Conservation (phyloP, 2,113 vertebrate genomes). For the Anseranas semipalmata region DNA sequence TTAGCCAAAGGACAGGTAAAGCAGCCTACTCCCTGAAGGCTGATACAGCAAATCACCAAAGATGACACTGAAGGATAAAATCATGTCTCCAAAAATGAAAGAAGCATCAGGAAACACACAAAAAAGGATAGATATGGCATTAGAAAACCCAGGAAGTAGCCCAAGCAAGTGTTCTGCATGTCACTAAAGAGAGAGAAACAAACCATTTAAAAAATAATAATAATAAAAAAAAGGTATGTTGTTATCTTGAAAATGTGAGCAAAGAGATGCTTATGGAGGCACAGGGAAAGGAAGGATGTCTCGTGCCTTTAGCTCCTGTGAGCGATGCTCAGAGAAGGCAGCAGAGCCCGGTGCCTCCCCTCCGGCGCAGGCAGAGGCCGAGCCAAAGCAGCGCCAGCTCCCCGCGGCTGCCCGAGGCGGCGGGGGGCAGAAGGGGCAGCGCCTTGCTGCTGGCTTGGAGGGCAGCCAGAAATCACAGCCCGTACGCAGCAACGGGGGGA, state of each 20-base stretch:
- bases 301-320: not conserved
- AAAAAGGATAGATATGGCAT: not conserved
- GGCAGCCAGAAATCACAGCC: not conserved
- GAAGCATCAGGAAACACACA: not conserved
- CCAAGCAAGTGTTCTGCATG: not conserved
- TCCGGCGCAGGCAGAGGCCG: accelerated
- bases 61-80: not conserved
- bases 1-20: not conserved
- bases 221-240: not conserved
- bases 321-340: not conserved
- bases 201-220: not conserved
- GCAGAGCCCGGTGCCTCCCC: not conserved
- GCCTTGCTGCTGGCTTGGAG: accelerated
- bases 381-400: not conserved
- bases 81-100: not conserved
- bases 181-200: not conserved
- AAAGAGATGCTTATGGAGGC: not conserved
- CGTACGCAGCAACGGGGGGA: accelerated
- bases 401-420: not conserved
- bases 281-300: not conserved
- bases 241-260: not conserved
- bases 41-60: not conserved
- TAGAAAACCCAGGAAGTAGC: not conserved
- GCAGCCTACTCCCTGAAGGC: not conserved
- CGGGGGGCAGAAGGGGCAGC: not conserved